A percentile compares a stretch with the other conserved stretches of the same genome.
phyloP scores from a whole-genome alignment of 2,888 invertebrate species.

The Anticlea derivata region DNA sequence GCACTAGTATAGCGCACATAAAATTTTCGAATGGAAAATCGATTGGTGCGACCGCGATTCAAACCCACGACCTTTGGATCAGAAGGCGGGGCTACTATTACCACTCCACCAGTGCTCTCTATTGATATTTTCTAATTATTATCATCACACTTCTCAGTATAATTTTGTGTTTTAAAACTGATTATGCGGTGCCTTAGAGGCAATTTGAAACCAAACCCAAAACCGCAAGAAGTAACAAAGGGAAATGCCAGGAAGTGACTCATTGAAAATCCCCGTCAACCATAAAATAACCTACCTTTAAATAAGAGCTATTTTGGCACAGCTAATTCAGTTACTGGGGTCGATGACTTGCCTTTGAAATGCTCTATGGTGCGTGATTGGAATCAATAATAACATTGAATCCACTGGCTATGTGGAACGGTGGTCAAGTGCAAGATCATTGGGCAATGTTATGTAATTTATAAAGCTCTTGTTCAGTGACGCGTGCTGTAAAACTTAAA shows the following conservation, averaged over 20 bases:
- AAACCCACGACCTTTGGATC: too few relatives aligned
- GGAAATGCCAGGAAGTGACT: conserved; percentile 35
- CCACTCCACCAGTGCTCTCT: too few relatives aligned
- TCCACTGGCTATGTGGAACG: conserved; percentile 12
- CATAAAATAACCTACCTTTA: conserved; percentile 6
- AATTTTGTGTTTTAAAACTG: too few relatives aligned
- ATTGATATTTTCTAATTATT: too few relatives aligned
- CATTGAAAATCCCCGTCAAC: conserved; percentile 29
- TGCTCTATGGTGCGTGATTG: conserved; percentile 22
- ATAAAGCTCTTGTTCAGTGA: not conserved
- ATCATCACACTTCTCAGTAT: too few relatives aligned
- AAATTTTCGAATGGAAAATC: too few relatives aligned
- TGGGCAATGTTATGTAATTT: conserved; percentile 10
- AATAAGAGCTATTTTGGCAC: conserved; percentile 7
- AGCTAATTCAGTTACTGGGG: not conserved
- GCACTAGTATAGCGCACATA: too few relatives aligned
- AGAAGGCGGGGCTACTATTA: too few relatives aligned
- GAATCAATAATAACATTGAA: conserved; percentile 27
- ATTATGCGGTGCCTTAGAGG: too few relatives aligned
- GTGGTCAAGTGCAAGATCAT: conserved; percentile 29
- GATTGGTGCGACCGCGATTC: too few relatives aligned
- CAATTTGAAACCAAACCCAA: too few relatives aligned
- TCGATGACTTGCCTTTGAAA: conserved; percentile 10
- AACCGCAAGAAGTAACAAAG: not conserved
- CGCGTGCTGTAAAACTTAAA: too few relatives aligned